Percentiles rank a stretch among this genome's conserved stretches.
phyloP scores from a whole-genome alignment of 2,113 vertebrate genomes.

The Callocephalon fimbriatum region DNA sequence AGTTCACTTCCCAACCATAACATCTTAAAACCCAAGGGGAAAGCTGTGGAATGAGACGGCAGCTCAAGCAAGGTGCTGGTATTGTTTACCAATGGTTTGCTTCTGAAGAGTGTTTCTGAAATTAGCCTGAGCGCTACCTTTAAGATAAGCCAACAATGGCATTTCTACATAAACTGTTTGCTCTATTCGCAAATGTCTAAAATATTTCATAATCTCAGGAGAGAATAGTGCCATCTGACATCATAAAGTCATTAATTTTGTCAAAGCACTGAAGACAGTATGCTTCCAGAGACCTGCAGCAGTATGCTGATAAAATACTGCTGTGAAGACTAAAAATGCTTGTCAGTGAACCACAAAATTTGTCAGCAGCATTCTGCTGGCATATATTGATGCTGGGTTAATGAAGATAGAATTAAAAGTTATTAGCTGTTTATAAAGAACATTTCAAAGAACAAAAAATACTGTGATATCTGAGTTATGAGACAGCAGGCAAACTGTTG shows the following conservation, averaged over 20 bases:
- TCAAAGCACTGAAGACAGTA: background rate
- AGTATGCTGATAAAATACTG: constrained; percentile 12
- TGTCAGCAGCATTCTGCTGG: background rate
- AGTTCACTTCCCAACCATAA: background rate
- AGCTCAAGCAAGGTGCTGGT: background rate
- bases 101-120: constrained; percentile 25
- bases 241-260: background rate
- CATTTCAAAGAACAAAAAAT: constrained; percentile 9
- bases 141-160: constrained; percentile 7
- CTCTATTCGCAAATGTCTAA: background rate
- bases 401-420: background rate
- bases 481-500: background rate
- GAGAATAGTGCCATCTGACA: background rate
- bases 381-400: background rate
- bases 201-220: background rate
- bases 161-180: background rate
- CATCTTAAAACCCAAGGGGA: background rate
- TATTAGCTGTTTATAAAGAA: background rate
- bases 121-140: constrained; percentile 1
- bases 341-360: background rate
- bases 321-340: constrained; percentile 16
- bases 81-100: background rate
- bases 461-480: background rate
- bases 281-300: background rate
- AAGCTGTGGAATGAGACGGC: background rate